phyloP scores from a whole-genome alignment of 1,140 invertebrate species.

The Drosophila truncata region DNA sequence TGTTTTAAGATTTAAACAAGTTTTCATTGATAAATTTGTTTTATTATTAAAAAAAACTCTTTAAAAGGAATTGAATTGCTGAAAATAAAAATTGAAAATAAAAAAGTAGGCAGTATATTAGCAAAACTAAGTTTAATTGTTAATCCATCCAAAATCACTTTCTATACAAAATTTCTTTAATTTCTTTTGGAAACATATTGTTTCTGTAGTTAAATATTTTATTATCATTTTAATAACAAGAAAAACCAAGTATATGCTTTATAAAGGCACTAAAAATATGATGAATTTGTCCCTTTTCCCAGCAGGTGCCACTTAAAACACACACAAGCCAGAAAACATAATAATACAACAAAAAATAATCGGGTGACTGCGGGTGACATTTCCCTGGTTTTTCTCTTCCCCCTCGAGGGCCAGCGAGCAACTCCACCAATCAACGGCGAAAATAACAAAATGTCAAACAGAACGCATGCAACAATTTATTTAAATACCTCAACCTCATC shows the following conservation, averaged over 20 bases:
- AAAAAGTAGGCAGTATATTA: neutral
- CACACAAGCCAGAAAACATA: neutral
- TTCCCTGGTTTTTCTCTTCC: conserved; percentile 9
- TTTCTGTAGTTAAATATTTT: neutral
- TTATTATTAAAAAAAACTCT: neutral
- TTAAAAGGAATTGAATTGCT: no score
- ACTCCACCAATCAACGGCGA: conserved; percentile 75
- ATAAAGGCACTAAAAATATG: neutral
- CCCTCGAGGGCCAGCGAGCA: conserved; percentile 7
- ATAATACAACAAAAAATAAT: neutral
- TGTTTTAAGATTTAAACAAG: neutral
- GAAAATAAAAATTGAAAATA: no score
- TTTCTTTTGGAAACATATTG: no score
- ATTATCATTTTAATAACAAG: neutral
- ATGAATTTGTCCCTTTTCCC: neutral
- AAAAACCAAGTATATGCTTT: neutral
- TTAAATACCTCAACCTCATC: conserved; percentile 79
- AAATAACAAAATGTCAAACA: conserved; percentile 84
- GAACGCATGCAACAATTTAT: conserved; percentile 82
- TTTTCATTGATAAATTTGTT: neutral
- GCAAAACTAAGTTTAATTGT: neutral
- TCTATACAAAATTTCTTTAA: neutral
- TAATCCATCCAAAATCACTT: neutral
- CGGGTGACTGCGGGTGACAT: conserved; percentile 41
- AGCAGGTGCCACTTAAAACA: conserved; percentile 26